Conservation (phyloP, 2,888 invertebrate genomes). For the Cephonodes hylas region DNA sequence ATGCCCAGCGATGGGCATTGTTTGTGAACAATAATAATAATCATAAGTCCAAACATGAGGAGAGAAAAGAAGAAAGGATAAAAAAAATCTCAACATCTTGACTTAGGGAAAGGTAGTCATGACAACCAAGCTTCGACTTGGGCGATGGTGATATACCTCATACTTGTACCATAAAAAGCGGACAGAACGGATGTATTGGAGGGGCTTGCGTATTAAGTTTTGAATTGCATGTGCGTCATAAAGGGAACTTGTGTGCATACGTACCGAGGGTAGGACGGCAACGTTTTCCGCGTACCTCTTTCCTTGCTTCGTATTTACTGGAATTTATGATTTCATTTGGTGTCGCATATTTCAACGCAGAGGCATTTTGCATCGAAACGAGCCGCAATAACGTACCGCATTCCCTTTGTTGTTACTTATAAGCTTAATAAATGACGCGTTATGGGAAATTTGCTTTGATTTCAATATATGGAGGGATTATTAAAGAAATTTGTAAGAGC, state of each 20-base stretch:
- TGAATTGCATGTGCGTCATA: neutral
- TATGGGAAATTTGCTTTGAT: constrained; percentile 25
- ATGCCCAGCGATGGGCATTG: too few relatives aligned
- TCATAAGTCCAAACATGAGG: too few relatives aligned
- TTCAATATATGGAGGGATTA: neutral
- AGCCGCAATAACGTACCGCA: constrained; percentile 58
- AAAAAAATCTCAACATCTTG: too few relatives aligned
- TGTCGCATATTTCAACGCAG: constrained; percentile 69
- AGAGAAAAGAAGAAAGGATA: too few relatives aligned
- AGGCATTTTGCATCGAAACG: constrained; percentile 64
- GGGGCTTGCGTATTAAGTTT: neutral
- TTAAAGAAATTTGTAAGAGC: too few relatives aligned
- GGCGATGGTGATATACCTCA: too few relatives aligned
- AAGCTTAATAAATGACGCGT: constrained; percentile 41
- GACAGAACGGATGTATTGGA: neutral
- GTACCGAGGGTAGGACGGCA: constrained; percentile 15
- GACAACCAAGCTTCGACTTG: too few relatives aligned
- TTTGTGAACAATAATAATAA: too few relatives aligned
- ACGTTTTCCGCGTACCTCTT: constrained; percentile 21
- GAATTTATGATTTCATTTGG: constrained; percentile 77
- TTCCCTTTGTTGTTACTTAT: constrained; percentile 50
- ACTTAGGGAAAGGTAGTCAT: too few relatives aligned
- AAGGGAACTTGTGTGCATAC: neutral
- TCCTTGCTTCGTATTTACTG: constrained; percentile 55
- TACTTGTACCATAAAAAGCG: too few relatives aligned